These are phyloP conservation scores for Lethocerus indicus DNA, from an alignment of 1,140 invertebrate species.

Conservation along the genomic window DNA sequence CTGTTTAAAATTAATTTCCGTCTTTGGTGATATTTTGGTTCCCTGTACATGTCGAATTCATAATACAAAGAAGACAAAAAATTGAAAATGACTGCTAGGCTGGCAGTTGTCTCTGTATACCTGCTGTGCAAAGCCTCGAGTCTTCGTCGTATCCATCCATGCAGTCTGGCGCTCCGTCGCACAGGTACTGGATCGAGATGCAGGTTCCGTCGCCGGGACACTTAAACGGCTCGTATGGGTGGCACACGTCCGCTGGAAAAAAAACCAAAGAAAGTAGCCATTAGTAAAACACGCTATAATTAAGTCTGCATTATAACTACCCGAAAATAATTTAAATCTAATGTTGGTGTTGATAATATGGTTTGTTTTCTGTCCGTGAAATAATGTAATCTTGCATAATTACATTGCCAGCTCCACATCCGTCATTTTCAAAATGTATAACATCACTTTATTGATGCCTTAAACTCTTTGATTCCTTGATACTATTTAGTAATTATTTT, in stretches of 20 bases:
- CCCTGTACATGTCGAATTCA: too few relatives aligned
- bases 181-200: conserved; percentile 89
- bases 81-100: background rate
- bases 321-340: conserved; percentile 2
- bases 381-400: too few relatives aligned
- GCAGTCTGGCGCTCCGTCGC: conserved; percentile 87
- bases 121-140: conserved; percentile 81
- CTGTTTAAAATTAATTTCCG: too few relatives aligned
- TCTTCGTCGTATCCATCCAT: conserved; percentile 80
- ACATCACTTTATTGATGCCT: too few relatives aligned
- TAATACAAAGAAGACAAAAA: background rate
- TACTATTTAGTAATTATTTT: too few relatives aligned
- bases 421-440: too few relatives aligned
- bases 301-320: too few relatives aligned
- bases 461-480: too few relatives aligned
- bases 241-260: conserved; percentile 32
- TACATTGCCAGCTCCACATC: too few relatives aligned
- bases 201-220: conserved; percentile 78
- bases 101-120: conserved; percentile 27
- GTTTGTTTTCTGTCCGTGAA: too few relatives aligned
- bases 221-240: conserved; percentile 86
- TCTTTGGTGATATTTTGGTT: too few relatives aligned
- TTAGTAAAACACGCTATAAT: background rate
- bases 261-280: background rate
- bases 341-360: background rate